Conservation (phyloP, 2,113 vertebrate genomes). For the Paradoxurus hermaphroditus region DNA sequence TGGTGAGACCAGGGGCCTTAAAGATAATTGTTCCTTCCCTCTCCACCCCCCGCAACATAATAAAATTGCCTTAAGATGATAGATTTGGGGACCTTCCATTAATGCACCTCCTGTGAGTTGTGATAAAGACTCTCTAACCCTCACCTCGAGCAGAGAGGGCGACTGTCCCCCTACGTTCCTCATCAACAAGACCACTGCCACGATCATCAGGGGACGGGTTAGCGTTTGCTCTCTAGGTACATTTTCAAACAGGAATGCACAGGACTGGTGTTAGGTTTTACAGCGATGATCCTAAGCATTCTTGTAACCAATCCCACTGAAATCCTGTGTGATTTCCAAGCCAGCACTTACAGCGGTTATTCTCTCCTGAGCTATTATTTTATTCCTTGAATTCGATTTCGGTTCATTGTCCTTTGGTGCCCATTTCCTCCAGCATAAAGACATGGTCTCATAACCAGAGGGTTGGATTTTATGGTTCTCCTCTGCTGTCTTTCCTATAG, state of each 20-base stretch:
- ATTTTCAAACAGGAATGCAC: not conserved
- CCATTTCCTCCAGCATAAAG: conserved; percentile 56
- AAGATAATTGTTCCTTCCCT: not conserved
- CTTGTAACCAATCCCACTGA: not conserved
- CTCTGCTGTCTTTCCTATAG: conserved; percentile 75
- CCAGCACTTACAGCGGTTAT: conserved; percentile 26
- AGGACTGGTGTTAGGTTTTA: not conserved
- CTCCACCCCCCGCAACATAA: not conserved
- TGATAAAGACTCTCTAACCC: not conserved
- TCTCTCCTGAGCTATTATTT: conserved; percentile 50
- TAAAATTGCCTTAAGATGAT: not conserved
- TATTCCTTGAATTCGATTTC: conserved; percentile 72
- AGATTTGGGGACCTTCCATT: not conserved
- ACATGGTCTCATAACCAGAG: conserved; percentile 72
- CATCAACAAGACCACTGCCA: not conserved
- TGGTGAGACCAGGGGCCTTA: not conserved
- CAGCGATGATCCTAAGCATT: not conserved
- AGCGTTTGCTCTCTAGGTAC: not conserved
- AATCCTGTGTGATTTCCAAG: conserved; percentile 13
- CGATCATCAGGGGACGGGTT: not conserved
- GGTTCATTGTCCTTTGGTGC: conserved; percentile 67
- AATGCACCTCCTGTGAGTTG: not conserved
- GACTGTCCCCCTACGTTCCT: not conserved
- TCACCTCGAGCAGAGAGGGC: not conserved
- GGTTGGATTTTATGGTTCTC: conserved; percentile 75